Evolutionary conservation across 2,113 vertebrate species (phyloP).

Genomic region (Brachyistius frenatus): DNA sequence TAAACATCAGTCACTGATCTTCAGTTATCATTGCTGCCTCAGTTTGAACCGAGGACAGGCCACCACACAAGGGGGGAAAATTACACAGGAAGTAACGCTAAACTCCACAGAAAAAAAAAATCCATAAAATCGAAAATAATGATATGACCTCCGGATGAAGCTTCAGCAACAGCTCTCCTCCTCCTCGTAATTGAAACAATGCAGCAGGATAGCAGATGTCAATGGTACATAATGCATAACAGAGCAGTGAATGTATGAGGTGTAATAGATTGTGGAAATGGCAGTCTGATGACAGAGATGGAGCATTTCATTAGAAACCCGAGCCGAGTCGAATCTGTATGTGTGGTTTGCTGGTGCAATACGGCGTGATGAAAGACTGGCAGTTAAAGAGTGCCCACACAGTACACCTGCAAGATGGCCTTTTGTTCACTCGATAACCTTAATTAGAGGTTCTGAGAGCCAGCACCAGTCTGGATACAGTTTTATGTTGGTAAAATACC

Average conservation of each 20-base stretch:
- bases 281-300: constrained; percentile 74
- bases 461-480: constrained; percentile 1
- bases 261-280: constrained; percentile 77
- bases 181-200: constrained; percentile 64
- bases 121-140: constrained; percentile 47
- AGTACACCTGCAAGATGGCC: constrained; percentile 61
- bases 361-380: constrained; percentile 55
- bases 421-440: constrained; percentile 47
- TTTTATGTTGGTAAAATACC: background rate
- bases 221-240: constrained; percentile 65
- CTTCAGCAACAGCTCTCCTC: constrained; percentile 1
- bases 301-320: constrained; percentile 77
- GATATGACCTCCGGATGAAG: constrained; percentile 54
- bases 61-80: constrained; percentile 32
- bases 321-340: constrained; percentile 38
- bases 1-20: constrained; percentile 28
- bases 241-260: constrained; percentile 60
- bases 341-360: constrained; percentile 53
- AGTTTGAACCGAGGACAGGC: constrained; percentile 10
- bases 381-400: constrained; percentile 47
- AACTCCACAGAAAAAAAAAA: constrained; percentile 17
- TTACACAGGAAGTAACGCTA: constrained; percentile 43
- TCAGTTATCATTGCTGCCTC: constrained; percentile 6
- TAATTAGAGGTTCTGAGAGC: constrained; percentile 44
- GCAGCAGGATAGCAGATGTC: constrained; percentile 54